Percentiles rank a stretch among this genome's conserved stretches.
phyloP scores from a whole-genome alignment of 2,113 vertebrate species.

The Pseudolaguvia tuberculata region DNA sequence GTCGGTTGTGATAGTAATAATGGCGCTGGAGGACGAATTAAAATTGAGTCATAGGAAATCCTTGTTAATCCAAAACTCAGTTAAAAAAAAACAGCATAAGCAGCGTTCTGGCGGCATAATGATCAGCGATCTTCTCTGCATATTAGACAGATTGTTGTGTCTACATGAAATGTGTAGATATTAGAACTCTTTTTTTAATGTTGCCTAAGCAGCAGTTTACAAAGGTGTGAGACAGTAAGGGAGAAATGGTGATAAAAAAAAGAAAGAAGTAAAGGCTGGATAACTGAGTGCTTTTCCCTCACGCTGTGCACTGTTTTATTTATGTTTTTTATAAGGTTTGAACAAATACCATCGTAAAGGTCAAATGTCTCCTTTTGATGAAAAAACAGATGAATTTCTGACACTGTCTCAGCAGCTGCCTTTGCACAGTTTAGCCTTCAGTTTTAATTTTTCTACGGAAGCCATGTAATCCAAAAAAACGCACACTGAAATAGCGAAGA shows the following conservation, averaged over 20 bases:
- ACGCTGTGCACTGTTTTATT: slow-evolving; percentile 11
- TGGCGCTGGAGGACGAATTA: not conserved
- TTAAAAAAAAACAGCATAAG: not conserved
- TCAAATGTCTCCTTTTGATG: slow-evolving; percentile 17
- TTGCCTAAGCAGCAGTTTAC: not conserved
- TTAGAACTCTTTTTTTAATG: not conserved
- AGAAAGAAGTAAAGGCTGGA: not conserved
- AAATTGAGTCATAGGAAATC: not conserved
- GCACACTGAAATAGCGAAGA: slow-evolving; percentile 12
- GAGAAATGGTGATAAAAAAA: not conserved
- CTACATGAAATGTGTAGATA: not conserved
- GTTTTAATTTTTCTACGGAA: slow-evolving; percentile 18
- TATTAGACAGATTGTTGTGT: not conserved
- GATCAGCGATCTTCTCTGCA: not conserved
- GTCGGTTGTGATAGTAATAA: not conserved
- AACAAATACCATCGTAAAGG: slow-evolving; percentile 19
- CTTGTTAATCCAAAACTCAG: not conserved
- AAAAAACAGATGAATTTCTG: slow-evolving; percentile 15
- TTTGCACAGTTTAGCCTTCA: not conserved
- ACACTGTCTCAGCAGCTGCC: slow-evolving; percentile 18
- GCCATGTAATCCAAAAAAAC: slow-evolving; percentile 1
- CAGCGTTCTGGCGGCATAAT: not conserved
- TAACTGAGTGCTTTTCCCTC: slow-evolving; percentile 9
- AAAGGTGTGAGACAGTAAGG: not conserved
- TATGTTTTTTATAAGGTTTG: slow-evolving; percentile 5